A percentile compares a stretch with the other conserved stretches of the same genome.
Evolutionary conservation across 2,888 invertebrate species (phyloP).

Genomic region (Luperina testacea): DNA sequence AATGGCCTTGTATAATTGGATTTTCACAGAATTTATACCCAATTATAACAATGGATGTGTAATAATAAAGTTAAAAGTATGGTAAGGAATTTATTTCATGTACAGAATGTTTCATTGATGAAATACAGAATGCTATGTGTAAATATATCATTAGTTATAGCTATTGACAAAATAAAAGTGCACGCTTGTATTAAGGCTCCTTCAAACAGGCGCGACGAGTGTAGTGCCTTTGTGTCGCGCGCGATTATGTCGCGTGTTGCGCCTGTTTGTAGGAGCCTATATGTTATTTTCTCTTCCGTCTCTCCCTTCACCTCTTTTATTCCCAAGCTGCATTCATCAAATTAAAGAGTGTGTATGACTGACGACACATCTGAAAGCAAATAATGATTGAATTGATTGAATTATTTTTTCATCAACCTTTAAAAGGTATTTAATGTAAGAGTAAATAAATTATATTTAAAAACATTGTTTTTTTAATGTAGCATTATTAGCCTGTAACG

Average conservation of each 20-base stretch:
- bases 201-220: too few relatives aligned
- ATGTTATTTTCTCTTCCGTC: not conserved
- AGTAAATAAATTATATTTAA: not conserved
- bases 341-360: constrained; percentile 78
- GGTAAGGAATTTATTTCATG: constrained; percentile 40
- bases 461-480: not conserved
- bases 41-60: constrained; percentile 39
- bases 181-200: not conserved
- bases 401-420: not conserved
- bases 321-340: constrained; percentile 79
- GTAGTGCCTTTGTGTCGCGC: too few relatives aligned
- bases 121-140: constrained; percentile 11
- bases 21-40: constrained; percentile 48
- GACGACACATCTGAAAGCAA: constrained; percentile 79
- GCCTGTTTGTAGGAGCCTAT: too few relatives aligned
- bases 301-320: not conserved
- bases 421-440: not conserved
- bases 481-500: not conserved
- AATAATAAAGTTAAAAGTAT: constrained; percentile 26
- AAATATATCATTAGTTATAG: not conserved
- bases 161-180: constrained; percentile 4
- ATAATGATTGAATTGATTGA: not conserved
- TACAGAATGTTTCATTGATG: not conserved
- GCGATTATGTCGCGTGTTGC: too few relatives aligned
- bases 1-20: constrained; percentile 39